Base-by-base conservation (phyloP, 2,797 vertebrate species). In the Crenuchus spilurus region DNA sequence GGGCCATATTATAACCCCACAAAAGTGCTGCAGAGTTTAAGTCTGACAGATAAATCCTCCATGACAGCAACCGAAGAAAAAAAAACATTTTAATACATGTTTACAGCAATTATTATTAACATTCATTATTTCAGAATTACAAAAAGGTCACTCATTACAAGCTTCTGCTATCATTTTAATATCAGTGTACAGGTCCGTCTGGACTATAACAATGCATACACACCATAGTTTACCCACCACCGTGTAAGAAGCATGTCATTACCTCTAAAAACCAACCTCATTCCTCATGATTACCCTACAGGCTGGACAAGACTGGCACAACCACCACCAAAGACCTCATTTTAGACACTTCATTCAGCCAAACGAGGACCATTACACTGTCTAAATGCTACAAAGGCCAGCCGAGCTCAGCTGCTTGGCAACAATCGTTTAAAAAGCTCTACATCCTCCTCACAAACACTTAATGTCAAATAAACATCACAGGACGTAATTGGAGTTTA, bases 341-440 rank as follows among this genome's bases (percentile, higher is more conserved):
- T 64, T 63, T 18, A 46, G 24, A n/a, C n/a, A 24, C 24, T 18
- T n/a, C 41, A 30, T 44, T 46, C 22, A 30, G 24, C 22, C 41
- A 44, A 44, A 30, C 46, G 22, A 64, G 41, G 16, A 46, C 39
- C 33, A 33, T 57, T 57, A 57, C 33, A 62, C 44, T 22, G 11
- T 44, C 61, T 24, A 30, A 46, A 10, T 46, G 61, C 39, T 24
- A 35, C n/a, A 16, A 30, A 66, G 30, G 39, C 33, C 39, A 35
- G 49, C 24, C 18, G 24, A 26, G 63, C 55, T 37, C 33, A 35
- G 22, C 54, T 46, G 6, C 20, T 57, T 49, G 55, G 51, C 62
- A 74, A 48, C 42, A 20, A n/a, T 16, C 8, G 6, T 60, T 58
- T 41, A 37, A 73, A 48, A 65, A 26, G 52, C 41, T 48, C 22